Conservation (phyloP, 2,113 vertebrate species). For the Ptyas mucosa region DNA sequence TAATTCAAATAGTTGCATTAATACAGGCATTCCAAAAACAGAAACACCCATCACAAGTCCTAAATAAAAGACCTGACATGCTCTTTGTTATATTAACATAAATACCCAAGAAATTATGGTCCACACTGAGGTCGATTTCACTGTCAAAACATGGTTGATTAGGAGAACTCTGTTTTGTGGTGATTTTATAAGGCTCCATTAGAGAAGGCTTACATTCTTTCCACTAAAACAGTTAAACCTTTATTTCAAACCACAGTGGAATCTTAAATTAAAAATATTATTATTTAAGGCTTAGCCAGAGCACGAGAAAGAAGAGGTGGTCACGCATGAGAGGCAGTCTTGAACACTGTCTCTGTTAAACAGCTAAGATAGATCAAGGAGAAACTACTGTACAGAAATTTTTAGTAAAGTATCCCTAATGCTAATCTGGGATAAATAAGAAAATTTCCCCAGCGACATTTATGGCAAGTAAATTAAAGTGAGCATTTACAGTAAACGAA, state of each 20-base stretch:
- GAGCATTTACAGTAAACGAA: not conserved
- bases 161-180: not conserved
- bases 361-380: not conserved
- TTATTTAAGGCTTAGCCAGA: not conserved
- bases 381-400: not conserved
- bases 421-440: not conserved
- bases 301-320: not conserved
- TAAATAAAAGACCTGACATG: not conserved
- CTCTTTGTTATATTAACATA: not conserved
- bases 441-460: not conserved
- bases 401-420: not conserved
- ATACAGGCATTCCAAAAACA: not conserved
- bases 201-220: not conserved
- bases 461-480: not conserved
- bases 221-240: not conserved
- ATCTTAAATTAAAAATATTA: not conserved
- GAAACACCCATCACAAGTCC: not conserved
- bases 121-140: not conserved
- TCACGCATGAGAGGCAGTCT: not conserved
- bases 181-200: not conserved
- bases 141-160: not conserved
- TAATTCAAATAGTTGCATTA: not conserved
- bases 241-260: not conserved
- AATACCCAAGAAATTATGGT: not conserved
- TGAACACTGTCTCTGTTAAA: not conserved